phyloP scores from a whole-genome alignment of 1,140 invertebrate species.

The Neelides sp. region DNA sequence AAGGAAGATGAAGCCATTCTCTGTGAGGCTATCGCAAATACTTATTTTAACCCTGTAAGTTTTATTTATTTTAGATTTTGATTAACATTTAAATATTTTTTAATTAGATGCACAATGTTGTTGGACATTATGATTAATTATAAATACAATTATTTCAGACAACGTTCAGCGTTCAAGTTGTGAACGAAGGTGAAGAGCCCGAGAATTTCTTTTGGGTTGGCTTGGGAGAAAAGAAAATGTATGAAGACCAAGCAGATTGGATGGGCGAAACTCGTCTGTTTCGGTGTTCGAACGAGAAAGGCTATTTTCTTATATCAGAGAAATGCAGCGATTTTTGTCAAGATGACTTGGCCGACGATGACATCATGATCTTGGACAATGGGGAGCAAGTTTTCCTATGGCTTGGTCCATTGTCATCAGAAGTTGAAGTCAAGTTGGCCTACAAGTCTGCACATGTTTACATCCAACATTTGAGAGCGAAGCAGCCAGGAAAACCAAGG shows the following conservation, averaged over 20 bases:
- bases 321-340: constrained; percentile 99
- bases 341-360: constrained; percentile 98
- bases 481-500: constrained; percentile 79
- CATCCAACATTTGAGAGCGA: constrained; percentile 89
- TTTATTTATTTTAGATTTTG: neutral
- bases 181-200: constrained; percentile 95
- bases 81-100: neutral
- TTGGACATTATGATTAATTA: neutral
- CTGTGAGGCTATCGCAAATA: constrained; percentile 82
- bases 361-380: constrained; percentile 99
- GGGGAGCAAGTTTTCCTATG: constrained; percentile 96
- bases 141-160: constrained; percentile 39
- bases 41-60: constrained; percentile 73
- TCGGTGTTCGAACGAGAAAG: constrained; percentile 97
- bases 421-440: constrained; percentile 97
- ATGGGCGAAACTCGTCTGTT: constrained; percentile 92
- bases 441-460: constrained; percentile 99
- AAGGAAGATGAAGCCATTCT: constrained; percentile 77
- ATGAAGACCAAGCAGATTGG: constrained; percentile 80
- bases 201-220: constrained; percentile 99
- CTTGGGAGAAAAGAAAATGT: constrained; percentile 80
- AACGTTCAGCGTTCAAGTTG: constrained; percentile 68
- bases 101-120: too few species aligned
- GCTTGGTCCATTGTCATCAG: constrained; percentile 88
- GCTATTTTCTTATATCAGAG: constrained; percentile 97